A percentile compares a stretch with the other conserved stretches of the same genome.
Conservation (phyloP, 2,113 vertebrate genomes). For the Cinclus cinclus region DNA sequence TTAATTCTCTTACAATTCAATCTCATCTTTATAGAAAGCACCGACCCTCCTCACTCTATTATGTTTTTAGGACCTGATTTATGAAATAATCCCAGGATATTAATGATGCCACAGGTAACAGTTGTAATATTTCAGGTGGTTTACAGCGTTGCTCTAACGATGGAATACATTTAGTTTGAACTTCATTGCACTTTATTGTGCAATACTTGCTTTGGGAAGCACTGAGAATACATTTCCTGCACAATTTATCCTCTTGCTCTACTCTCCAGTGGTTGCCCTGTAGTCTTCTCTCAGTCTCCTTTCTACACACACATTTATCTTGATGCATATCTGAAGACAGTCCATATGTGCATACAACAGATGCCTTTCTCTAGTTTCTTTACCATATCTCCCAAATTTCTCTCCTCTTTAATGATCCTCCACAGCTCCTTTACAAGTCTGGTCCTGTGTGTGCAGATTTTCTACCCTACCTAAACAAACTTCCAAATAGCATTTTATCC, state of each 20-base stretch:
- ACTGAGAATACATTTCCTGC: not conserved
- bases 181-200: not conserved
- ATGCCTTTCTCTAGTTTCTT: not conserved
- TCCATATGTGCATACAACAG: not conserved
- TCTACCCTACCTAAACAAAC: not conserved
- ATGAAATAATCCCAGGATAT: conserved; percentile 47
- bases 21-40: conserved; percentile 57
- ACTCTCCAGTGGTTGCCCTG: not conserved
- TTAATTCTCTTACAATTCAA: conserved; percentile 64
- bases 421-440: not conserved
- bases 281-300: not conserved
- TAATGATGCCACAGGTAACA: conserved; percentile 43
- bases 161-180: not conserved
- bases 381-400: not conserved
- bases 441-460: not conserved
- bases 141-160: conserved; percentile 11
- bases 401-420: not conserved
- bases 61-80: conserved; percentile 59
- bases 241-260: not conserved
- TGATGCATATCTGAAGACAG: not conserved
- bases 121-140: conserved; percentile 36
- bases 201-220: not conserved
- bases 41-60: conserved; percentile 8
- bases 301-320: not conserved
- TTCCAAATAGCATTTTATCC: not conserved